Conservation (phyloP, 1,140 invertebrate species). For the Hycleus phaleratus region DNA sequence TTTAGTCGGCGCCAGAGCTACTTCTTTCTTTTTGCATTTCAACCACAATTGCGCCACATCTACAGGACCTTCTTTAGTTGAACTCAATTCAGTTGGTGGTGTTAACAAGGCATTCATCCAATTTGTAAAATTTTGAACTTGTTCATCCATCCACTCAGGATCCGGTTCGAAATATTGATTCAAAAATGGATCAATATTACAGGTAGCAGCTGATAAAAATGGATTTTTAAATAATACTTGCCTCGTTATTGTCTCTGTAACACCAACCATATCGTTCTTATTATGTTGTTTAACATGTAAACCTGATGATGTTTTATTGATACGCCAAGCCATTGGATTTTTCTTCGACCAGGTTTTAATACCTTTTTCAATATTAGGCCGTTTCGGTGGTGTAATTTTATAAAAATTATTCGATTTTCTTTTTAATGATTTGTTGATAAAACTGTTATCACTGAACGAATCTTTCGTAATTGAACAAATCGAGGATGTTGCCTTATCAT, state of each 20-base stretch:
- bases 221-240: slow-evolving; percentile 34
- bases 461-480: background rate
- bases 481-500: background rate
- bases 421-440: slow-evolving; percentile 1
- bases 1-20: slow-evolving; percentile 57
- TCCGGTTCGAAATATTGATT: slow-evolving; percentile 65
- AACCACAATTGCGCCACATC: slow-evolving; percentile 70
- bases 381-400: slow-evolving; percentile 10
- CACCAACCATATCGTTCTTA: background rate
- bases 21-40: slow-evolving; percentile 54
- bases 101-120: slow-evolving; percentile 85
- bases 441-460: background rate
- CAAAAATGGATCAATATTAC: slow-evolving; percentile 56
- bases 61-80: slow-evolving; percentile 35
- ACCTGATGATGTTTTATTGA: background rate
- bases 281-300: background rate
- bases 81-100: slow-evolving; percentile 58
- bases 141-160: slow-evolving; percentile 68
- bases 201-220: slow-evolving; percentile 52
- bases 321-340: background rate
- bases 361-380: background rate
- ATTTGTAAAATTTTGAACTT: slow-evolving; percentile 73
- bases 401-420: slow-evolving; percentile 4
- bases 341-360: background rate
- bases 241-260: background rate